Conservation (phyloP, 2,113 vertebrate species). For the Bombycilla garrulus region DNA sequence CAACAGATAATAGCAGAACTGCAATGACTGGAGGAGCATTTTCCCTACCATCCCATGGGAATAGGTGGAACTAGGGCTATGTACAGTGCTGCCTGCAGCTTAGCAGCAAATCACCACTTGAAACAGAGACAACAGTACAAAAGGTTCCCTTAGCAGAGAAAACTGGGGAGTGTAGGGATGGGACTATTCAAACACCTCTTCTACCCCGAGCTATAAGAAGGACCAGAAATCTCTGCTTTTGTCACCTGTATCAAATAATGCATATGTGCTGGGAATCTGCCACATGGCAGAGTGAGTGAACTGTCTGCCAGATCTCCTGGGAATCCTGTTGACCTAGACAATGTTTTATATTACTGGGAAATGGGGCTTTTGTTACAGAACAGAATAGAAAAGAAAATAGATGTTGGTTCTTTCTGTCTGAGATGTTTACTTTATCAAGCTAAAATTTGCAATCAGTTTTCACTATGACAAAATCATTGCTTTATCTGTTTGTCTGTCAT, state of each 20-base stretch:
- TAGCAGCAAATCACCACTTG: not conserved
- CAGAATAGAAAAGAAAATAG: not conserved
- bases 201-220: not conserved
- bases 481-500: not conserved
- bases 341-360: not conserved
- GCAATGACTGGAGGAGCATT: not conserved
- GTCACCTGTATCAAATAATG: not conserved
- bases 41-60: not conserved
- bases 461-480: not conserved
- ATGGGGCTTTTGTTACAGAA: not conserved
- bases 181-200: not conserved
- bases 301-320: not conserved
- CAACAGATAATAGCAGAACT: not conserved
- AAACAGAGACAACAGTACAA: not conserved
- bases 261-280: not conserved
- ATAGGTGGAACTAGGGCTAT: rapidly evolving
- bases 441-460: not conserved
- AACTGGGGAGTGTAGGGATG: not conserved
- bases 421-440: not conserved
- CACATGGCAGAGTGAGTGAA: not conserved
- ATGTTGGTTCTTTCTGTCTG: not conserved
- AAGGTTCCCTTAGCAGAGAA: not conserved
- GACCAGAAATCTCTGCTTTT: not conserved
- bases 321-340: not conserved
- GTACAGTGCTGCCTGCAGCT: not conserved